A percentile compares a stretch with the other conserved stretches of the same genome.
Evolutionary conservation across 2,888 invertebrate species (phyloP).

Genomic region (Rhyacophila evoluta): DNA sequence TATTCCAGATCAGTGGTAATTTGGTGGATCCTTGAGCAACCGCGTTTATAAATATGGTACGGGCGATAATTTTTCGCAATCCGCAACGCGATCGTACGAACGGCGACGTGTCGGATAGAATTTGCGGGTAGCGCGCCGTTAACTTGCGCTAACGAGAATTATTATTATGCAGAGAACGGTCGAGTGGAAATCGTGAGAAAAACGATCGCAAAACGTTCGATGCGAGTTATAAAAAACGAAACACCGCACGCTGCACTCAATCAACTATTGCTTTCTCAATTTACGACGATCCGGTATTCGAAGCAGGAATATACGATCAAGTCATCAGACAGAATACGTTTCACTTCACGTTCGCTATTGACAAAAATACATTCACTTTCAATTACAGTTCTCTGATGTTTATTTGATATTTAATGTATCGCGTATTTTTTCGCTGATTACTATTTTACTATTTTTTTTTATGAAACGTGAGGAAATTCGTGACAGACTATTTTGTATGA

Average conservation of each 20-base stretch:
- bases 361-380: background rate
- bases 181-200: conserved; percentile 28
- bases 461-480: no score
- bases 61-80: background rate
- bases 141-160: conserved; percentile 15
- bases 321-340: background rate
- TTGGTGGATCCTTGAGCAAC: background rate
- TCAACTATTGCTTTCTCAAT: conserved; percentile 13
- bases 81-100: background rate
- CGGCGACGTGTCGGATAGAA: background rate
- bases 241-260: background rate
- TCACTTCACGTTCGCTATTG: background rate
- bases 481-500: no score
- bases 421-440: no score
- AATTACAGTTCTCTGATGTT: background rate
- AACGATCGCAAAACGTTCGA: background rate
- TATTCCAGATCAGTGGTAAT: background rate
- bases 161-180: background rate
- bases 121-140: background rate
- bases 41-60: background rate
- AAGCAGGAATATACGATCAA: background rate
- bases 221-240: background rate
- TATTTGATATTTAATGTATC: background rate
- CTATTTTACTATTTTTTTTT: no score
- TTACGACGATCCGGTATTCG: background rate